phyloP scores from a whole-genome alignment of 2,113 vertebrate species.

The Lasiurus borealis region DNA sequence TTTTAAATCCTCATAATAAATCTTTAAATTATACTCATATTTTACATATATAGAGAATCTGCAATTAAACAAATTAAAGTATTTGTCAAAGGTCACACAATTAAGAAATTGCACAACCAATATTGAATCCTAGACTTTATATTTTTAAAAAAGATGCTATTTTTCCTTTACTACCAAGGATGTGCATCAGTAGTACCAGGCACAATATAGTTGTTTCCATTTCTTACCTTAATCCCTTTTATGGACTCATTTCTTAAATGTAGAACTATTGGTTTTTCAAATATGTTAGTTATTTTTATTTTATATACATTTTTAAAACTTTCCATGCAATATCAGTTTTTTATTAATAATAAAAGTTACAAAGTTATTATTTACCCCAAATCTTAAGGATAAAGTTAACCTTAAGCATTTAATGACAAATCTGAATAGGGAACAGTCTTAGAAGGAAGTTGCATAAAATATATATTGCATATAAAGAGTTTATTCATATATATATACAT shows the following conservation, averaged over 20 bases:
- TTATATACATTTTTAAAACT: neutral
- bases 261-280: neutral
- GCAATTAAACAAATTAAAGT: neutral
- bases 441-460: slow-evolving; percentile 25
- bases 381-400: neutral
- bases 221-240: neutral
- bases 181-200: neutral
- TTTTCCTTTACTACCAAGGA: neutral
- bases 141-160: neutral
- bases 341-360: neutral
- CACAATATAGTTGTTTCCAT: neutral
- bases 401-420: neutral
- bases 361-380: neutral
- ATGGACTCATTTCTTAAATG: neutral
- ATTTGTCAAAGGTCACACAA: neutral
- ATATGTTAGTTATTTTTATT: neutral
- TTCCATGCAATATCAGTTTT: neutral
- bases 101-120: neutral
- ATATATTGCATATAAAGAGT: neutral
- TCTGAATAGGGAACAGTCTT: neutral
- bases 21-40: neutral
- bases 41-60: neutral
- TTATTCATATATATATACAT: neutral
- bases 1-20: neutral
- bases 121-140: neutral